Conservation (phyloP, 2,113 vertebrate species). For the Actenoides lindsayi region DNA sequence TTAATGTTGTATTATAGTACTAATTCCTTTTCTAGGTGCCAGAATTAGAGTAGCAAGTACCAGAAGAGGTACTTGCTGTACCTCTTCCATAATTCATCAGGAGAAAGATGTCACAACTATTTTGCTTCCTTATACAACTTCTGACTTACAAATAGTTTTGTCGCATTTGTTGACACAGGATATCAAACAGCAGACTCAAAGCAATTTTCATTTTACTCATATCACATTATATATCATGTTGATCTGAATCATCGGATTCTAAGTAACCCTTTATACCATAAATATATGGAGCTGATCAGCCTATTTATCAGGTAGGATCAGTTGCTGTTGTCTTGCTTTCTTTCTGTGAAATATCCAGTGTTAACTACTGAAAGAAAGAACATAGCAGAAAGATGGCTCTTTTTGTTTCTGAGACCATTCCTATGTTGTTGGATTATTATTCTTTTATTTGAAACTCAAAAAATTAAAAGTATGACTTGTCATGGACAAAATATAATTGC, state of each 20-base stretch:
- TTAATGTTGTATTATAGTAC: not conserved
- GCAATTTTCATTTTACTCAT: not conserved
- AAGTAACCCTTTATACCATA: not conserved
- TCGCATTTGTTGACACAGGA: not conserved
- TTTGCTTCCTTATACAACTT: not conserved
- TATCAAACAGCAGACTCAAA: not conserved
- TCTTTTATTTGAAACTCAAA: not conserved
- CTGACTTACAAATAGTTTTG: not conserved
- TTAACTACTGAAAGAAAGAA: not conserved
- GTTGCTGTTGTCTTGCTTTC: not conserved
- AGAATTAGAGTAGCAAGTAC: not conserved
- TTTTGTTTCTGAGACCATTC: not conserved
- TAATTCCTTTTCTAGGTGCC: not conserved
- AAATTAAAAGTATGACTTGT: not conserved
- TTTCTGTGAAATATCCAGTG: not conserved
- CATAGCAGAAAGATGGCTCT: not conserved
- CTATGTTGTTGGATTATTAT: not conserved
- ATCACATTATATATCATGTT: not conserved
- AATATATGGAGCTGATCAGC: not conserved
- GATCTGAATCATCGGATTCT: not conserved
- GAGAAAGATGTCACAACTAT: not conserved
- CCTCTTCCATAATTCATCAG: not conserved
- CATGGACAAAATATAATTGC: not conserved
- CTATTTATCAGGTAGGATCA: not conserved
- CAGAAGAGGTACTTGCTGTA: no score